Evolutionary conservation across 2,797 vertebrate species (phyloP).

Genomic region (Spinibarbus caldwelli): DNA sequence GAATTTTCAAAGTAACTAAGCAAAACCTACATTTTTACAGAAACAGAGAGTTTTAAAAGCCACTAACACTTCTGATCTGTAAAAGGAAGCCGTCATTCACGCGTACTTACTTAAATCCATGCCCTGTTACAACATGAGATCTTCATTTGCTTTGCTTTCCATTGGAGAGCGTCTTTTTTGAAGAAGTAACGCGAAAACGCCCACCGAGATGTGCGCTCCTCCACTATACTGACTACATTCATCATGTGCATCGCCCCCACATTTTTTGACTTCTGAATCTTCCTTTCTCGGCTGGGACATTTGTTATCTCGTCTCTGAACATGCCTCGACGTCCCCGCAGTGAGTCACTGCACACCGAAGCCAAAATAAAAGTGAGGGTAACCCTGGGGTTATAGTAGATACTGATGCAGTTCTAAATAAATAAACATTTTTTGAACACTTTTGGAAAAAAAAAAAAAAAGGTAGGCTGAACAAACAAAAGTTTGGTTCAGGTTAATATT

Average conservation of each 20-base stretch:
- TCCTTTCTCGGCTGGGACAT: slow-evolving; percentile 64
- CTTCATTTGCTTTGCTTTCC: slow-evolving; percentile 66
- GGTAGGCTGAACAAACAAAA: slow-evolving; percentile 22
- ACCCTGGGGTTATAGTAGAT: background rate
- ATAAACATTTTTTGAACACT: background rate
- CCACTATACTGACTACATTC: slow-evolving; percentile 49
- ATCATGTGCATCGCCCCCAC: slow-evolving; percentile 66
- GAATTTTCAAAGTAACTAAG: no score
- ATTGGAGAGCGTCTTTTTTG: slow-evolving; percentile 64
- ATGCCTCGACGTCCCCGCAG: slow-evolving; percentile 66
- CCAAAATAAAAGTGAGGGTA: slow-evolving; percentile 35
- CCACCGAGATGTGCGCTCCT: slow-evolving; percentile 45
- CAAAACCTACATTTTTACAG: background rate
- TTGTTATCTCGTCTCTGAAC: slow-evolving; percentile 72
- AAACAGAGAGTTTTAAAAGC: background rate
- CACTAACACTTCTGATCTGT: background rate
- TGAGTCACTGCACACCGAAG: slow-evolving; percentile 1
- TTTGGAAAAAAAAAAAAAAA: background rate
- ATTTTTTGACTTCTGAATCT: slow-evolving; percentile 66
- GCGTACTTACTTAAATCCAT: slow-evolving; percentile 75
- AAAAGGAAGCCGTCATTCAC: background rate
- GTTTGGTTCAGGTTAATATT: slow-evolving; percentile 32
- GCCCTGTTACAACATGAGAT: slow-evolving; percentile 63
- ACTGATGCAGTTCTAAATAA: background rate
- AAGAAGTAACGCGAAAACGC: slow-evolving; percentile 34